phyloP scores from a whole-genome alignment of 1,140 invertebrate genomes.

The Lordiphosa collinella region DNA sequence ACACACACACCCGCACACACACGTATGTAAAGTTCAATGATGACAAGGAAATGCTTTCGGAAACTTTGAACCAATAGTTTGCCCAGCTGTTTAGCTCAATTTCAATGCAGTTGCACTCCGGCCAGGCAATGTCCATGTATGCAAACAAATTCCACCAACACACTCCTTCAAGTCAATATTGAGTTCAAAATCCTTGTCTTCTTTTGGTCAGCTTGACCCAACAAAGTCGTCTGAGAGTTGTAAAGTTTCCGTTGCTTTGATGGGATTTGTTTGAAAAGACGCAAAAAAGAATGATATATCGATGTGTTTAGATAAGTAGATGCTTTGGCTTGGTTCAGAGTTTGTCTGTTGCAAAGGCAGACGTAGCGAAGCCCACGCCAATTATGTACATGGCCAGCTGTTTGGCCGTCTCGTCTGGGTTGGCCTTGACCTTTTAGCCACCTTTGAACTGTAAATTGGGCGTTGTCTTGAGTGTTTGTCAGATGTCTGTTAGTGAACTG shows the following conservation, averaged over 20 bases:
- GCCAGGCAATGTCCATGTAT: conserved; percentile 10
- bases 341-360: conserved; percentile 12
- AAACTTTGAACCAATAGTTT: conserved; percentile 54
- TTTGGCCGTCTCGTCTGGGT: conserved; percentile 13
- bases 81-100: conserved; percentile 14
- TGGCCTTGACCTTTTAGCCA: conserved; percentile 50
- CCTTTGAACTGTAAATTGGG: conserved; percentile 54
- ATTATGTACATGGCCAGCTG: conserved; percentile 23
- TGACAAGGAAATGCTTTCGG: conserved; percentile 71
- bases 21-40: conserved; percentile 43
- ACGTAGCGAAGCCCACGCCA: conserved; percentile 30
- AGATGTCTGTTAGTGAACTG: not conserved
- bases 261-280: conserved; percentile 9
- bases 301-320: not conserved
- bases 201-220: conserved; percentile 16
- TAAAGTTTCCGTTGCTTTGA: conserved; percentile 48
- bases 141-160: conserved; percentile 28
- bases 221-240: conserved; percentile 42
- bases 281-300: conserved; percentile 38
- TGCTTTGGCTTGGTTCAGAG: conserved; percentile 11
- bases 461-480: conserved; percentile 24
- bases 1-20: not conserved
- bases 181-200: conserved; percentile 56
- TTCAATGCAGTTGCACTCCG: conserved; percentile 33
- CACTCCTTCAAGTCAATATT: conserved; percentile 42